These are phyloP conservation scores for Upupa epops DNA, from an alignment of 2,113 vertebrate genomes.

Conservation along the genomic window DNA sequence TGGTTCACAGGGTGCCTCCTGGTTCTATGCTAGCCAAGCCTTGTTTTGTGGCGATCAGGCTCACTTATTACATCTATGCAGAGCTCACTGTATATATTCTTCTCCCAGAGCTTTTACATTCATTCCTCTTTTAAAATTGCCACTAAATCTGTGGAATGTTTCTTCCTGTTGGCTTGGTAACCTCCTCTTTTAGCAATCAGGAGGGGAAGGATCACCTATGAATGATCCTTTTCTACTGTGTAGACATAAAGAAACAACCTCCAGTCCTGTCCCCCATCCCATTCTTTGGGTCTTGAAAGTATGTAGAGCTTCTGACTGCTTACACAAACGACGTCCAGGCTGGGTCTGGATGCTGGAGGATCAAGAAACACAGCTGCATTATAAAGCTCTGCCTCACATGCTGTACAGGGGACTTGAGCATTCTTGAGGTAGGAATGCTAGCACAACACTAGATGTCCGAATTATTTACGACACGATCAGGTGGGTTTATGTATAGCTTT, in stretches of 20 bases:
- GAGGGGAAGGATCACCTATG: neutral
- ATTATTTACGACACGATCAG: neutral
- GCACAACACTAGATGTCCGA: neutral
- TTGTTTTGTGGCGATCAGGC: neutral
- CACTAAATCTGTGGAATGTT: neutral
- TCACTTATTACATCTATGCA: neutral
- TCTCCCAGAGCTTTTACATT: neutral
- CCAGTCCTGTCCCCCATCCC: neutral
- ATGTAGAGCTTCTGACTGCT: neutral
- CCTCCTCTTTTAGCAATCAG: neutral
- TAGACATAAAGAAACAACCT: neutral
- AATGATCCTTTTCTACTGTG: slow-evolving; percentile 20
- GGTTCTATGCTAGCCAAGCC: neutral
- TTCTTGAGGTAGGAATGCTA: neutral
- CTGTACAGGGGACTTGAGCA: neutral
- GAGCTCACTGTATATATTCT: neutral
- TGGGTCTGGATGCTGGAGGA: neutral
- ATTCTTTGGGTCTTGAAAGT: neutral
- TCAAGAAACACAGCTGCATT: neutral
- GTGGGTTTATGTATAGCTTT: neutral
- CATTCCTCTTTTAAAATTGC: neutral
- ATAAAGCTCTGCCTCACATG: neutral
- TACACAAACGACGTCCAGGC: neutral
- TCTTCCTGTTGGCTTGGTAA: neutral
- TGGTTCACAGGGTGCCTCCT: neutral